Evolutionary conservation across 2,888 invertebrate species (phyloP), one percentile per base, ranked within the genome.

Genomic region (Colletes collaris): DNA sequence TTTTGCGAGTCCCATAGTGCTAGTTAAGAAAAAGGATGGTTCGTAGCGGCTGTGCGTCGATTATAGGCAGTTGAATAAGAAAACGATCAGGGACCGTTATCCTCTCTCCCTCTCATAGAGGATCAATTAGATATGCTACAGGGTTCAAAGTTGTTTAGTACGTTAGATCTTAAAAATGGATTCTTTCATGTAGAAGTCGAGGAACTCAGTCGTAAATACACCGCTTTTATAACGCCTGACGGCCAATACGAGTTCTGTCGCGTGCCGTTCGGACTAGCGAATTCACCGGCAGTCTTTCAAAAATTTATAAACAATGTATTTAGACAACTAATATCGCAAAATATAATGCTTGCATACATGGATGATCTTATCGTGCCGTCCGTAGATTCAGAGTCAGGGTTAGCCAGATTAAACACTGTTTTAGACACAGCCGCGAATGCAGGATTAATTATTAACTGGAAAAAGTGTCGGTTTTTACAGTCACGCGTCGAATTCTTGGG

Each of bases 11-110:
- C 49, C 49, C 49, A 13, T 49, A 49, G 49, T 89, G 2, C 37
- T 91, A 13, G 85, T 88, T 0, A 79, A 71, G 16, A 68, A 90
- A 53, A 89, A 89, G 75, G 78, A 87, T n/a, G 86, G 86, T 0
- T 60, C 74, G 1, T 69, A 60, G n/a, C 59, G 86, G 49, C 53
- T 90, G 0, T 93, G 92, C 72, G 87, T 93, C 0, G 93, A 93
- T 77, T 93, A 91, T 74, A 69, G 93, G 27, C 75, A 60, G 19
- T 4, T 68, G 10, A 76, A 76, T 40, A 40, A 37, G 16, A 50
- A 62, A 11, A 62, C 67, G 4, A n/a, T 74, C n/a, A 63, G 55
- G 7, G 67, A 74, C 37, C 40, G 65, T 0, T 50, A 70, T 70
- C 56, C 70, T 10, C n/a, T 10, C n/a, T 68, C 4, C 71, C 53